Conservation (phyloP, 2,888 invertebrate genomes). For the Phymatocera aterrima region DNA sequence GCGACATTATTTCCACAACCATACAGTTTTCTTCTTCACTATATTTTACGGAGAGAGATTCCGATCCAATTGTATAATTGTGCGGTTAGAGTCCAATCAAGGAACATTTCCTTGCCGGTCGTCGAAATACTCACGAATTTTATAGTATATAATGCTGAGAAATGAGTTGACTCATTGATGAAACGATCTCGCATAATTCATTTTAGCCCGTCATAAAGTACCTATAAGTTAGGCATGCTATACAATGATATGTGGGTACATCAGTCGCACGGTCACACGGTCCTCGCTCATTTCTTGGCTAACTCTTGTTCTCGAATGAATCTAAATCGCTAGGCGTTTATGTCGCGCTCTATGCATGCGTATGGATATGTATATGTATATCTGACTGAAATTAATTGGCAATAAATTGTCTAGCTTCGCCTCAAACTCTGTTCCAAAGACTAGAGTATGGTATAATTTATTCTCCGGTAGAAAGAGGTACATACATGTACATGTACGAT, state of each 20-base stretch:
- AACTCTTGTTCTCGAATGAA: constrained; percentile 33
- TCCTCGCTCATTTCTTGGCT: not conserved
- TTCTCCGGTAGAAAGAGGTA: too few species aligned
- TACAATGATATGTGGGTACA: not conserved
- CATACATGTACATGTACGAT: too few species aligned
- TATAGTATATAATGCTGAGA: too few species aligned
- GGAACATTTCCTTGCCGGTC: too few species aligned
- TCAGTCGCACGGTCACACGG: not conserved
- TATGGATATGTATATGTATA: not conserved
- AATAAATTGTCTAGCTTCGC: not conserved
- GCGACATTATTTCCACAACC: too few species aligned
- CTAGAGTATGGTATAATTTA: not conserved
- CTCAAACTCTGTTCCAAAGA: not conserved
- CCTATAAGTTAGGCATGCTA: not conserved
- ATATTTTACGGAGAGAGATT: too few species aligned
- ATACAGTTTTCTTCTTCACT: too few species aligned
- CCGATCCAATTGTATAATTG: too few species aligned
- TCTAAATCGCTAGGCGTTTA: constrained; percentile 26
- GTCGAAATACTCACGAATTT: too few species aligned
- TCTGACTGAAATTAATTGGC: constrained; percentile 36
- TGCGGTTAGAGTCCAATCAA: too few species aligned
- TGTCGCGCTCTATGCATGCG: not conserved
- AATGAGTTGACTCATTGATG: not conserved
- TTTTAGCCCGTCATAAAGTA: too few species aligned
- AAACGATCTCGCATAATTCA: not conserved